Percentiles rank a stretch among this genome's conserved stretches.
Conservation (phyloP, 1,140 invertebrate genomes). For the Radopholus similis region DNA sequence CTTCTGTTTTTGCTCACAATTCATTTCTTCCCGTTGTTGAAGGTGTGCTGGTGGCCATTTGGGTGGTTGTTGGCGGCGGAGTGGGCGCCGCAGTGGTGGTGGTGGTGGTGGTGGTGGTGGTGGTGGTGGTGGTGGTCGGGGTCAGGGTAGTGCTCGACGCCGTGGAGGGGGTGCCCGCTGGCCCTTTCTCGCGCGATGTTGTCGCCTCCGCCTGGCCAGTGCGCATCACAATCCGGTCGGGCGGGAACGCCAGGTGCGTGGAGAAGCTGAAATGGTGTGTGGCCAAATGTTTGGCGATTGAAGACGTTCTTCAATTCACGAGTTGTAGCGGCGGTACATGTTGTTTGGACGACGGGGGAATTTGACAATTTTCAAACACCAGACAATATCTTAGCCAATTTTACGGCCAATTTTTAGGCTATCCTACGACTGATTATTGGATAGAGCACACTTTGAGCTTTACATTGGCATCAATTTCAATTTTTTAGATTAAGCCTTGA, state of each 20-base stretch:
- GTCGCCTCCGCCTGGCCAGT: slow-evolving; percentile 2
- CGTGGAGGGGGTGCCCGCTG: not conserved
- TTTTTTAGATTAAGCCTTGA: too few relatives aligned
- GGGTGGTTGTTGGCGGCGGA: not conserved
- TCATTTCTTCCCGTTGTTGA: not conserved
- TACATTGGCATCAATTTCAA: too few relatives aligned
- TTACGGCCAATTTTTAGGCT: too few relatives aligned
- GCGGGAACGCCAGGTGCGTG: slow-evolving; percentile 30
- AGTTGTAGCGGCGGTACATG: too few relatives aligned
- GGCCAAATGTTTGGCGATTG: too few relatives aligned
- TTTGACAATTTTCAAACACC: too few relatives aligned
- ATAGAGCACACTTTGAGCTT: too few relatives aligned
- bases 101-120: slow-evolving; percentile 33
- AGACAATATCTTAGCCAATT: too few relatives aligned
- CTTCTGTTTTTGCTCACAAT: not conserved
- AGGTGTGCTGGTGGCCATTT: not conserved
- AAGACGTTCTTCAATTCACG: too few relatives aligned
- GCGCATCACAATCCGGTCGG: slow-evolving; percentile 21
- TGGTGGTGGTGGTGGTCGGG: slow-evolving; percentile 24
- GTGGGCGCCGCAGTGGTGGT: not conserved
- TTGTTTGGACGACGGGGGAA: too few relatives aligned
- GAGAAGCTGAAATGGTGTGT: slow-evolving; percentile 38
- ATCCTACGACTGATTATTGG: too few relatives aligned
- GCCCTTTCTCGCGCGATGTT: not conserved
- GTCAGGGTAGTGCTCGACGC: slow-evolving; percentile 23